A percentile compares a stretch with the other conserved stretches of the same genome.
phyloP scores from a whole-genome alignment of 1,140 invertebrate species.

The Eupristina koningsbergeri region DNA sequence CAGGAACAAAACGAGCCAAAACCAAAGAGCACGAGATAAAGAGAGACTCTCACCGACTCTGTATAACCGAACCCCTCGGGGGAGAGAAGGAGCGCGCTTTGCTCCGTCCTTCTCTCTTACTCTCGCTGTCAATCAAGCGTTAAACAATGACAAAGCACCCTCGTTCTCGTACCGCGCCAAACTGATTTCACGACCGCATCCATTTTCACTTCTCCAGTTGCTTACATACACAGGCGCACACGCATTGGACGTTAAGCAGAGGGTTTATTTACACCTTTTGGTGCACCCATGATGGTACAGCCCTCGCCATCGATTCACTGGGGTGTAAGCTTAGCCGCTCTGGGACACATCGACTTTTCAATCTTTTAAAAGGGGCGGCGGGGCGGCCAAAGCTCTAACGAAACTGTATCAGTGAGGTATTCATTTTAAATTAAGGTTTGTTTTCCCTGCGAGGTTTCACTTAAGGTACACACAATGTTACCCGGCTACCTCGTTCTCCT shows the following conservation, averaged over 20 bases:
- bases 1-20: conserved; percentile 27
- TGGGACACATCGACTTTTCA: conserved; percentile 36
- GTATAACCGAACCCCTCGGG: conserved; percentile 6
- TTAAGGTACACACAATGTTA: background rate
- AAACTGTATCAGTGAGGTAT: background rate
- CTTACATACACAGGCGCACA: background rate
- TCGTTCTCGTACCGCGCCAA: conserved; percentile 25
- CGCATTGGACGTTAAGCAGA: background rate
- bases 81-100: conserved; percentile 17
- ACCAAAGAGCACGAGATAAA: background rate
- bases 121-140: conserved; percentile 48
- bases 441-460: background rate
- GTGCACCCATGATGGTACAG: background rate
- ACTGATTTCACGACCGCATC: conserved; percentile 48
- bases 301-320: background rate
- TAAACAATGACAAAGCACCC: conserved; percentile 51
- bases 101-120: background rate
- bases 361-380: conserved; percentile 13
- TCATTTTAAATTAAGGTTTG: background rate
- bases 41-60: conserved; percentile 4
- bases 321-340: conserved; percentile 8
- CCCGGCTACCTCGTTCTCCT: background rate
- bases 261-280: conserved; percentile 45
- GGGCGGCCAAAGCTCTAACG: conserved; percentile 14
- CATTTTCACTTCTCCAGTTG: conserved; percentile 28